Percentiles rank a stretch among this genome's conserved stretches.
phyloP scores from a whole-genome alignment of 1,140 invertebrate genomes.

The Choristoneura fumiferana region DNA sequence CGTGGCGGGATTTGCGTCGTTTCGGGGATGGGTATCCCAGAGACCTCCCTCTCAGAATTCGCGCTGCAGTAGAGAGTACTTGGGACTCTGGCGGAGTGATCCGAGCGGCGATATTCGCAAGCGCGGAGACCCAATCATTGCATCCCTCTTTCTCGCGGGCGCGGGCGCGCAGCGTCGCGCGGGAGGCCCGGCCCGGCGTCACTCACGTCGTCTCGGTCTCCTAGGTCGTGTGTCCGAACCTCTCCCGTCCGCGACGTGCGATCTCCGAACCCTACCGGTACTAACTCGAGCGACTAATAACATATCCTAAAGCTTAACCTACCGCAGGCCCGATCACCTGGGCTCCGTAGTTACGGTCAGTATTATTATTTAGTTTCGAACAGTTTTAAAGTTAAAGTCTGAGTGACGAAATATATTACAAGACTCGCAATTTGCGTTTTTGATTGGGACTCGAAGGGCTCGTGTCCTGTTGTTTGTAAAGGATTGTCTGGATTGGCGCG shows the following conservation, averaged over 20 bases:
- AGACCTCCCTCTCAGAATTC: conserved; percentile 70
- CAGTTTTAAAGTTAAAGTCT: conserved; percentile 16
- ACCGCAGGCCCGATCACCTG: conserved; percentile 27
- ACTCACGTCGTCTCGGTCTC: conserved; percentile 71
- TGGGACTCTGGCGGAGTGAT: conserved; percentile 68
- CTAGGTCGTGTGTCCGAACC: conserved; percentile 69
- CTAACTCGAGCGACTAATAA: conserved; percentile 45
- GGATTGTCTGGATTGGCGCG: conserved; percentile 63
- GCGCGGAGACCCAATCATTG: conserved; percentile 55
- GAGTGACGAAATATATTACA: conserved; percentile 32
- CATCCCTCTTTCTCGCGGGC: conserved; percentile 72
- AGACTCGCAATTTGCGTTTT: conserved; percentile 27
- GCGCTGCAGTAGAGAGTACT: conserved; percentile 65
- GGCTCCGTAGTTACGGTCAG: conserved; percentile 27
- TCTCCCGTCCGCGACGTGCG: conserved; percentile 70
- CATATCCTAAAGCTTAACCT: conserved; percentile 28
- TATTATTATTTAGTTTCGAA: conserved; percentile 22
- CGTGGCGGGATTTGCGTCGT: conserved; percentile 35
- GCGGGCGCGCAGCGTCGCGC: conserved; percentile 54
- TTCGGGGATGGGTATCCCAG: conserved; percentile 35
- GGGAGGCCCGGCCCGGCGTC: conserved; percentile 48
- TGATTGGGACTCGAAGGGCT: conserved; percentile 33
- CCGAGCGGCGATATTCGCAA: conserved; percentile 70
- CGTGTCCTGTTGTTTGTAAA: conserved; percentile 39
- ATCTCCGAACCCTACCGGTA: conserved; percentile 66